Conservation (phyloP, 2,113 vertebrate genomes). For the Bubo scandiacus region DNA sequence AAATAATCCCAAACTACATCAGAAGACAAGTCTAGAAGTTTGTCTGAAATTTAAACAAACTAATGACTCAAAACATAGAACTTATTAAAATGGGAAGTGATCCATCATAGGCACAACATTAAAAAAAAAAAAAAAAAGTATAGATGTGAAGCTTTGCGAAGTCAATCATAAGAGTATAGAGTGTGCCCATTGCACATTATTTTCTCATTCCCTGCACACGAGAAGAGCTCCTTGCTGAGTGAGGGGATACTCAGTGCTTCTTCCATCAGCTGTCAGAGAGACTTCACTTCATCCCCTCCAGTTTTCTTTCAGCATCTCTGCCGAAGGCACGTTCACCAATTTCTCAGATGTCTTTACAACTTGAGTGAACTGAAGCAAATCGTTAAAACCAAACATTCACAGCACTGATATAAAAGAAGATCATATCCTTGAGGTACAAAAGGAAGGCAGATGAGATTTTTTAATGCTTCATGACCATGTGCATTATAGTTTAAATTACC, state of each 20-base stretch:
- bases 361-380: not conserved
- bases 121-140: not conserved
- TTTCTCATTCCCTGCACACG: accelerated
- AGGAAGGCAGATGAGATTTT: not conserved
- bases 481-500: not conserved
- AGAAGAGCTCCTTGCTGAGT: not conserved
- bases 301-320: not conserved
- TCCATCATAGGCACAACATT: not conserved
- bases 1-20: not conserved
- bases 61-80: not conserved
- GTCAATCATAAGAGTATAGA: not conserved
- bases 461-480: not conserved
- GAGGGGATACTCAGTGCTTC: not conserved
- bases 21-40: not conserved
- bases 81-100: not conserved
- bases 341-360: not conserved
- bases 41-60: not conserved
- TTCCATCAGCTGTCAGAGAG: not conserved
- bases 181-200: not conserved
- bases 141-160: not conserved
- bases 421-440: not conserved
- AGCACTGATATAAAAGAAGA: not conserved
- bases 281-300: not conserved
- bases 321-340: not conserved
- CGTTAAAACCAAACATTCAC: not conserved